Percentiles rank a stretch among this genome's conserved stretches.
These are phyloP conservation scores for Yponomeuta malinellus DNA, from an alignment of 2,888 invertebrate species.

Conservation along the genomic window DNA sequence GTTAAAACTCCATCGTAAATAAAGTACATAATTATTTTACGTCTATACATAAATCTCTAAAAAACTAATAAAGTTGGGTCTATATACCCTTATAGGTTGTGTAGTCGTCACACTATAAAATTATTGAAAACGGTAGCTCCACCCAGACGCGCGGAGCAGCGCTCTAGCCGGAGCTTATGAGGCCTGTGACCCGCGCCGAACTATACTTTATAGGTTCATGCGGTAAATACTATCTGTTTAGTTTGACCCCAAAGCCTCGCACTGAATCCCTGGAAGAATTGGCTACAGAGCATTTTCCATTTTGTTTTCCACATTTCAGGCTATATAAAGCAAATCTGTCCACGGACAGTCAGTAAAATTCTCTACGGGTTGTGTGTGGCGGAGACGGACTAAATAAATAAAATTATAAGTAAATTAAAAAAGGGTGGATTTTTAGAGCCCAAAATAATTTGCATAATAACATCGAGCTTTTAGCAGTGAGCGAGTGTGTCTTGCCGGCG, in stretches of 20 bases:
- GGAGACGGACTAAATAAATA: conserved; percentile 14
- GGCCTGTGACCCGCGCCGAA: neutral
- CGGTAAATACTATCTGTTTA: neutral
- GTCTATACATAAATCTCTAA: neutral
- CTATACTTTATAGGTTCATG: conserved; percentile 1
- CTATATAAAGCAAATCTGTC: neutral
- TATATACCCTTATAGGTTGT: neutral
- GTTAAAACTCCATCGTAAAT: neutral
- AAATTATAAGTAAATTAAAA: conserved; percentile 12
- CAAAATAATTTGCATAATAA: conserved; percentile 16
- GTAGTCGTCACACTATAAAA: neutral
- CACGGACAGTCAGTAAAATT: neutral
- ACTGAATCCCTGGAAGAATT: neutral
- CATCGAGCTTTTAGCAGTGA: conserved; percentile 14
- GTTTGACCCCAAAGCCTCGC: neutral
- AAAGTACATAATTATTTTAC: neutral
- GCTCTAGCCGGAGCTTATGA: neutral
- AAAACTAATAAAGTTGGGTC: neutral
- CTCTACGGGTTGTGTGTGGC: neutral
- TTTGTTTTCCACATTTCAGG: neutral
- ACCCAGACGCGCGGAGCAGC: neutral
- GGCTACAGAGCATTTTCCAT: neutral
- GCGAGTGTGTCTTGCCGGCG: neutral
- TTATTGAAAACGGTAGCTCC: neutral
- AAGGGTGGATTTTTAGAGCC: conserved; percentile 14